Base-by-base conservation (phyloP, 2,113 vertebrate species). In the Oxygymnocypris stewartii region DNA sequence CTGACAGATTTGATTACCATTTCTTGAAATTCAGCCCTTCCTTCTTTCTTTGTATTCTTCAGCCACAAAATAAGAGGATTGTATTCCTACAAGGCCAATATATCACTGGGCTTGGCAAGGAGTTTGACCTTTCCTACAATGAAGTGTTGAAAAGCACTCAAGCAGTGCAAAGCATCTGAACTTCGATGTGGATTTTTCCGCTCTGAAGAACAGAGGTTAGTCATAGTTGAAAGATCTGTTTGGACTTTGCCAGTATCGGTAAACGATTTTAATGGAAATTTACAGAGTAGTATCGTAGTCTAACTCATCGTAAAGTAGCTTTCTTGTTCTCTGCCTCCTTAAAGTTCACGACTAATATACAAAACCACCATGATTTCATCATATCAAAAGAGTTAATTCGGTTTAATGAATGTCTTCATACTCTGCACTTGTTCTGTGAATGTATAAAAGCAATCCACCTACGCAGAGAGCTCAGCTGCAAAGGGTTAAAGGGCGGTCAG, bases 71-170 rank as follows among this genome's bases (percentile, higher is more conserved):
- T 84, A 59, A 84, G 37, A 71, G 67, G 69, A 82, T 20, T 67
- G 61, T 61, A 37, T 42, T 79, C 59, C 4, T 61, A 37, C 47
- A 80, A 74, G 28, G 35, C 49, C 81, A 79, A 71, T 44, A 49
- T 28, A 69, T 76, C 75, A 84, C 67, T 28, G 85, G 54, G 49
- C 67, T 77, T 77, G 44, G 59, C 73, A 67, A 85, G 31, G 18
- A 85, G 76, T 57, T 75, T 86, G 78, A 57, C 79, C 89, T 87
- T 87, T 82, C 44, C 28, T 77, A 78, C 78, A 77, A 86, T 71
- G 42, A 84, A 78, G 80, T 59, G 83, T 31, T 54, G 54, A 75
- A 88, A 82, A 44, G 20, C 69, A 80, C 54, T 87, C 65, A 84
- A 75, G 82, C 77, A 25, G 42, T 87, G 67, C 71, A 86, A 82